Percentiles rank a stretch among this genome's conserved stretches.
Conservation (phyloP, 2,888 invertebrate genomes). For the Chloroclystis v-ata region DNA sequence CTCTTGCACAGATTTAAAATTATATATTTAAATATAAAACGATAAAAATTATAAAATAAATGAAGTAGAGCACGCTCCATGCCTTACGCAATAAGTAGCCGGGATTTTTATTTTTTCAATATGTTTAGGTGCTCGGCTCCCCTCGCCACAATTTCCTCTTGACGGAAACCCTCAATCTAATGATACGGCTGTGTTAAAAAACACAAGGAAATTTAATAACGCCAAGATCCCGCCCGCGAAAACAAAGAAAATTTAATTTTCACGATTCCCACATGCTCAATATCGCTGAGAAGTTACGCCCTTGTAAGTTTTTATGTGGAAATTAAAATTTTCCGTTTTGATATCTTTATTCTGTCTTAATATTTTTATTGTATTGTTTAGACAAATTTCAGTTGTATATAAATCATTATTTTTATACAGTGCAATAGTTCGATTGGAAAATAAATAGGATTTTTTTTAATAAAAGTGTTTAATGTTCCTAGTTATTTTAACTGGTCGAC, state of each 20-base stretch:
- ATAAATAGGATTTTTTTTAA: no score
- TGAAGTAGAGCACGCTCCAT: slow-evolving; percentile 49
- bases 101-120: slow-evolving; percentile 78
- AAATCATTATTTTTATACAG: no score
- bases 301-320: slow-evolving; percentile 46
- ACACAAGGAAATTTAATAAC: slow-evolving; percentile 80
- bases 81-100: slow-evolving; percentile 58
- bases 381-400: no score
- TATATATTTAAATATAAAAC: no score
- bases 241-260: slow-evolving; percentile 78
- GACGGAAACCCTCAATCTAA: slow-evolving; percentile 79
- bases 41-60: not conserved
- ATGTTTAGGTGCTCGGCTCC: slow-evolving; percentile 72
- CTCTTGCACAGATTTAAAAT: no score
- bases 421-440: no score
- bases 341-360: not conserved
- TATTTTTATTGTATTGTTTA: no score
- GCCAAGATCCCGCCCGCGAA: slow-evolving; percentile 63
- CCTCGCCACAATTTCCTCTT: slow-evolving; percentile 78
- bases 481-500: no score
- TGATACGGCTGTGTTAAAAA: slow-evolving; percentile 79
- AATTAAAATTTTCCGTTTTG: slow-evolving; percentile 44
- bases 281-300: slow-evolving; percentile 66
- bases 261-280: slow-evolving; percentile 76
- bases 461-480: no score